These are phyloP conservation scores for Ciconia nigra DNA, from an alignment of 2,797 vertebrate genomes.

Conservation along the genomic window DNA sequence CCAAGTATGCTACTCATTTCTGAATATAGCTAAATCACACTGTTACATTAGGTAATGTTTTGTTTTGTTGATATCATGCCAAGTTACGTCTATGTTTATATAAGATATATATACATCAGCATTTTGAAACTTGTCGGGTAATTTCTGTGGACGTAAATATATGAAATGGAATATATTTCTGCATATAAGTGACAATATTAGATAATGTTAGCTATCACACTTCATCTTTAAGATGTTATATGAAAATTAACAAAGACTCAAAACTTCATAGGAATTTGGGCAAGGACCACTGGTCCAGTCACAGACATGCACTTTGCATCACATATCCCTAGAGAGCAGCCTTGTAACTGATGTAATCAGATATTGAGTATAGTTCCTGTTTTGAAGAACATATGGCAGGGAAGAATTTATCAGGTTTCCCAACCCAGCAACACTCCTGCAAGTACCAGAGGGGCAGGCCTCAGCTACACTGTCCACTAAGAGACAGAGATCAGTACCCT, in stretches of 20 bases:
- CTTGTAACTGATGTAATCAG: background rate
- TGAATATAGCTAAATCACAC: background rate
- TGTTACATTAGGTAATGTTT: background rate
- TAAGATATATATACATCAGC: background rate
- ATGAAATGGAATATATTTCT: background rate
- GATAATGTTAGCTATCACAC: background rate
- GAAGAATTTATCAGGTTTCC: background rate
- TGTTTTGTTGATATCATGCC: background rate
- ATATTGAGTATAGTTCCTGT: fast-evolving
- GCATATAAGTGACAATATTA: background rate
- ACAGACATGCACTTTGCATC: background rate
- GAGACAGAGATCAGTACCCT: background rate
- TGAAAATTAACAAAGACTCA: background rate
- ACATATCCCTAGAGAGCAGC: background rate
- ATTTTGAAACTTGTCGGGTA: background rate
- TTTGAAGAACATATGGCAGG: background rate
- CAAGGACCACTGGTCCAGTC: background rate
- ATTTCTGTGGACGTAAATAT: background rate
- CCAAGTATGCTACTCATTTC: background rate
- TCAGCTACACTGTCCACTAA: background rate
- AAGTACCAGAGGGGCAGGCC: too few relatives aligned
- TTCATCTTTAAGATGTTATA: background rate
- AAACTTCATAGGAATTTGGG: background rate
- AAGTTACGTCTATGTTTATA: background rate
- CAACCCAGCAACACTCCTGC: background rate